Conservation (phyloP, 2,888 invertebrate species). For the Ormyrus thymus region DNA sequence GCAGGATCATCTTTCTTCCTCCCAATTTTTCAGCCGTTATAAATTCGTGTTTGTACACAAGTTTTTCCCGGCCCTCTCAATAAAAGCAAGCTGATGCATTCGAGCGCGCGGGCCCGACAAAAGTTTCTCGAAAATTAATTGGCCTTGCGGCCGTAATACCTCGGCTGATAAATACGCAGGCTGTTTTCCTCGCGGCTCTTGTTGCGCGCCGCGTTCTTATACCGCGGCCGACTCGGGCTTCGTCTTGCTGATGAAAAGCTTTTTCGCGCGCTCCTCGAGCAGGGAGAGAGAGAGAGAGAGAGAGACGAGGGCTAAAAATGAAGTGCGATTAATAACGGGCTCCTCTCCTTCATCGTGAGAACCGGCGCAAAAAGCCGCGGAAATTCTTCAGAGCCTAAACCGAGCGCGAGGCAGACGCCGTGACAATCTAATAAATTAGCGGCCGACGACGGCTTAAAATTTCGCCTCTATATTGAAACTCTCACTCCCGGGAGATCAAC, state of each 20-base stretch:
- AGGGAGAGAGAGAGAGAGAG: not conserved
- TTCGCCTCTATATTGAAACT: not conserved
- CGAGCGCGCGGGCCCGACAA: not conserved
- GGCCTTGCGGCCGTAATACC: slow-evolving; percentile 31
- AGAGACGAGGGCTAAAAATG: slow-evolving; percentile 49
- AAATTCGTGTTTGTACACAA: not conserved
- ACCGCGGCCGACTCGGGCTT: slow-evolving; percentile 20
- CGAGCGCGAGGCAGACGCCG: not conserved
- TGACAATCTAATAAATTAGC: slow-evolving; percentile 10
- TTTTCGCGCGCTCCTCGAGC: slow-evolving; percentile 25
- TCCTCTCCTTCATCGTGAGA: not conserved
- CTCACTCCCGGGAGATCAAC: not conserved
- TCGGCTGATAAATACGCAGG: slow-evolving; percentile 36
- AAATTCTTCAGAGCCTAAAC: slow-evolving; percentile 6
- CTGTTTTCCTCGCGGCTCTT: slow-evolving; percentile 16
- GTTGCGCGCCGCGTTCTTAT: not conserved
- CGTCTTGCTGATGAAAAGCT: slow-evolving; percentile 53
- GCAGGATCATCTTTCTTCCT: not conserved
- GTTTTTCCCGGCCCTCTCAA: not conserved
- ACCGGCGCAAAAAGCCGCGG: not conserved
- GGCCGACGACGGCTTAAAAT: not conserved
- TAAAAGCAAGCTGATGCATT: not conserved
- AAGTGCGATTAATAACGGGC: slow-evolving; percentile 53
- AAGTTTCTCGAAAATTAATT: slow-evolving; percentile 43
- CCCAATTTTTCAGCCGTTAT: not conserved